These are phyloP conservation scores for Ctenodactylus gundi DNA, from an alignment of 2,113 vertebrate genomes.

Conservation along the genomic window DNA sequence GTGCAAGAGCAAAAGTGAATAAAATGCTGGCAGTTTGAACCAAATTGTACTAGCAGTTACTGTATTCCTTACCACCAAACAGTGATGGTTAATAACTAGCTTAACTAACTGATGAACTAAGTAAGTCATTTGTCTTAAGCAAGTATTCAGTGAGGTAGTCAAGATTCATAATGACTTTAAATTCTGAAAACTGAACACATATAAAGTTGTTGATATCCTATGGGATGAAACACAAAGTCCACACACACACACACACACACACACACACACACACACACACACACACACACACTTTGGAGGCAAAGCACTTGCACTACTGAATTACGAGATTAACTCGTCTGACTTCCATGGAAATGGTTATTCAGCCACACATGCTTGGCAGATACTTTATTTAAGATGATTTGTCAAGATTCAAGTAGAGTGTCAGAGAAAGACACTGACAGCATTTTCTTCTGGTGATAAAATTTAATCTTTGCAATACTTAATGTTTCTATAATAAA, in stretches of 20 bases:
- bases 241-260: background rate
- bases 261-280: background rate
- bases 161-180: background rate
- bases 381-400: constrained; percentile 8
- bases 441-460: background rate
- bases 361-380: background rate
- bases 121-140: background rate
- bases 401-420: background rate
- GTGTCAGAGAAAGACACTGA: background rate
- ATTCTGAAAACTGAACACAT: background rate
- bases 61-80: background rate
- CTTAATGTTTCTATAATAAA: background rate
- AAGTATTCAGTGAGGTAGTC: background rate
- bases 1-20: background rate
- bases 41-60: background rate
- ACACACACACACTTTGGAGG: background rate
- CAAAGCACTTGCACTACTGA: background rate
- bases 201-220: background rate
- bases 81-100: background rate
- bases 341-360: background rate
- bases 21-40: background rate
- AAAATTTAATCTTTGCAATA: background rate
- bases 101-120: background rate
- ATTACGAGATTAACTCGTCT: background rate
- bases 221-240: background rate